phyloP scores from a whole-genome alignment of 2,888 invertebrate genomes.

The Phortica okadai region DNA sequence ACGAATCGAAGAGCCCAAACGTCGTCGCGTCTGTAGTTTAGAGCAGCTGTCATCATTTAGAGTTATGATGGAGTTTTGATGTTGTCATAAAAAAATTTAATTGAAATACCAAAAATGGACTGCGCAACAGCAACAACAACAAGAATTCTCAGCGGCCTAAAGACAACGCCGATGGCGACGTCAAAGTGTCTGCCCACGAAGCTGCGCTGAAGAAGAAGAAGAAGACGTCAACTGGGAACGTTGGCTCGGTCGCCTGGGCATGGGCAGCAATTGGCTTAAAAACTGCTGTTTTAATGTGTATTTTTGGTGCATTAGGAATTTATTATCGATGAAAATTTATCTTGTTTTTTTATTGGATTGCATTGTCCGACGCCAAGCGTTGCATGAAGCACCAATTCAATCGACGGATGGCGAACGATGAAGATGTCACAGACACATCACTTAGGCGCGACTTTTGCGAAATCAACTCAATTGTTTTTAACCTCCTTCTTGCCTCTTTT shows the following conservation, averaged over 20 bases:
- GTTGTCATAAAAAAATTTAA: constrained; percentile 75
- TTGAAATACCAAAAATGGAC: constrained; percentile 75
- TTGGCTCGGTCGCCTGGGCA: not conserved
- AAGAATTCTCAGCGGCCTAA: constrained; percentile 30
- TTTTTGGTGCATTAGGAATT: constrained; percentile 67
- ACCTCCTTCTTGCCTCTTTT: not conserved
- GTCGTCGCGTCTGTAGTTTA: not conserved
- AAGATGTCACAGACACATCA: constrained; percentile 70
- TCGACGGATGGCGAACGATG: constrained; percentile 38
- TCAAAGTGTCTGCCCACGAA: constrained; percentile 33
- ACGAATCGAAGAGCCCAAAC: not conserved
- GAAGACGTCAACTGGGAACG: not conserved
- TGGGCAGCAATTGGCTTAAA: constrained; percentile 11
- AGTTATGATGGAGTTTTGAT: constrained; percentile 74
- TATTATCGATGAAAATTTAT: constrained; percentile 52
- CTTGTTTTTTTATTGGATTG: constrained; percentile 1
- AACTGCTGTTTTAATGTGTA: constrained; percentile 59
- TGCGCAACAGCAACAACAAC: constrained; percentile 49
- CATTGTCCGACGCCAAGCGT: no score
- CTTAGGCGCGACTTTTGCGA: constrained; percentile 65
- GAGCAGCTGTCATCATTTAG: constrained; percentile 60
- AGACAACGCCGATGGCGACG: constrained; percentile 42
- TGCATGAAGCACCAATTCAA: not conserved
- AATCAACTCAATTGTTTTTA: constrained; percentile 54
- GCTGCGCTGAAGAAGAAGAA: not conserved